phyloP scores from a whole-genome alignment of 2,797 vertebrate genomes.

The Paramormyrops hopkinsi region DNA sequence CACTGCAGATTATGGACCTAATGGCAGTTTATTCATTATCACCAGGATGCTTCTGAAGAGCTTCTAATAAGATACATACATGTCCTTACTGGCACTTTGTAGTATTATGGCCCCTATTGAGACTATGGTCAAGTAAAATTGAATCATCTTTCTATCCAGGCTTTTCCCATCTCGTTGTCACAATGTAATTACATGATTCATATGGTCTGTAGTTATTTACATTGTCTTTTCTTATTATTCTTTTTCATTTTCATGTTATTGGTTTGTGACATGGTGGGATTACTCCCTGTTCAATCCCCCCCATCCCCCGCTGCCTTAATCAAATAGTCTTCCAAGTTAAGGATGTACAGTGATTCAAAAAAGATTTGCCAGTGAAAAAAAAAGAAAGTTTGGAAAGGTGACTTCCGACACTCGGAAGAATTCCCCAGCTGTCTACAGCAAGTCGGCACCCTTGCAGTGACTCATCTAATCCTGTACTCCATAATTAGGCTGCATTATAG shows the following conservation, averaged over 20 bases:
- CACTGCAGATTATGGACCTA: neutral
- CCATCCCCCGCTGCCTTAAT: neutral
- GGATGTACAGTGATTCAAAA: neutral
- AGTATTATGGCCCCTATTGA: neutral
- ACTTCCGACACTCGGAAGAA: neutral
- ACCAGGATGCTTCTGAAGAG: neutral
- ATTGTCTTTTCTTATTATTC: neutral
- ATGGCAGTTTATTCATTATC: neutral
- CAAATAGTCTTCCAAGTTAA: neutral
- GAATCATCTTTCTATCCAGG: neutral
- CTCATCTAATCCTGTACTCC: neutral
- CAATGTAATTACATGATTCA: neutral
- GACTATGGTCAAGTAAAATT: neutral
- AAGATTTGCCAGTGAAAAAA: neutral
- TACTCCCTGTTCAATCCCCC: neutral
- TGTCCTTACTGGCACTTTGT: neutral
- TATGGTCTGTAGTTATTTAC: neutral
- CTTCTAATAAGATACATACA: neutral
- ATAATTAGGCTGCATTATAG: neutral
- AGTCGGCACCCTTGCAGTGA: neutral
- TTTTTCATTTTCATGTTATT: neutral
- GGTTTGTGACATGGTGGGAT: neutral
- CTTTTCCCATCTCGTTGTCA: neutral
- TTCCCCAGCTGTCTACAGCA: neutral
- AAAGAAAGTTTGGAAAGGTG: neutral